Evolutionary conservation across 2,888 invertebrate genomes (phyloP).

Genomic region (Melipona bicolor): DNA sequence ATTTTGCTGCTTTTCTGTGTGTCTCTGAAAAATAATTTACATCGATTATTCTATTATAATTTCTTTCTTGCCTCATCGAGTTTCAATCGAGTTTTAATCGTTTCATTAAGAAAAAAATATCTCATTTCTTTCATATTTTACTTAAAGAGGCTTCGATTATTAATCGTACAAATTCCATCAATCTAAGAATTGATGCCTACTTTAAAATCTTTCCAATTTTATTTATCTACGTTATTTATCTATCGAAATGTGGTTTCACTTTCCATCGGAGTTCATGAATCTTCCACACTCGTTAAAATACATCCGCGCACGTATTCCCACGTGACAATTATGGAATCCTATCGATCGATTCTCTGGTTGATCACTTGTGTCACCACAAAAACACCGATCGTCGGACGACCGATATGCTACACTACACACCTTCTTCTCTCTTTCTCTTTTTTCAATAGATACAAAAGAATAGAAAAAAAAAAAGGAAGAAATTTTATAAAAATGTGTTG

Average conservation of each 20-base stretch:
- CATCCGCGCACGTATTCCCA: conserved; percentile 28
- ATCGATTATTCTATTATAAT: neutral
- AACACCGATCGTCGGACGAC: conserved; percentile 20
- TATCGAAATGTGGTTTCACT: conserved; percentile 7
- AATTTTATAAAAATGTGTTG: neutral
- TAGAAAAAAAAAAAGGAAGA: neutral
- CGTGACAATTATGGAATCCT: conserved; percentile 13
- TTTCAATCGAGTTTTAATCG: conserved; percentile 29
- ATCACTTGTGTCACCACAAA: conserved; percentile 50
- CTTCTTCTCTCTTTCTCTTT: neutral
- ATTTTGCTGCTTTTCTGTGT: conserved; percentile 90
- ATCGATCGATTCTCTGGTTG: conserved; percentile 16
- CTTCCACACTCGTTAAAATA: conserved; percentile 4
- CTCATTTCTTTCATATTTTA: neutral
- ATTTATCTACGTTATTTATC: neutral
- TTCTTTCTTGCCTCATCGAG: conserved; percentile 29
- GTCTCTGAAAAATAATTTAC: conserved; percentile 64
- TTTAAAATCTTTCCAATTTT: neutral
- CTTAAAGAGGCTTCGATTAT: neutral
- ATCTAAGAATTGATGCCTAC: neutral
- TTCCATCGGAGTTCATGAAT: neutral
- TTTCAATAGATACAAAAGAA: neutral
- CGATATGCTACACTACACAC: conserved; percentile 22
- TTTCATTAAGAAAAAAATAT: neutral
- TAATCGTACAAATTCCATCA: neutral